Base-by-base conservation (phyloP, 2,113 vertebrate genomes). In the Monopterus albus region DNA sequence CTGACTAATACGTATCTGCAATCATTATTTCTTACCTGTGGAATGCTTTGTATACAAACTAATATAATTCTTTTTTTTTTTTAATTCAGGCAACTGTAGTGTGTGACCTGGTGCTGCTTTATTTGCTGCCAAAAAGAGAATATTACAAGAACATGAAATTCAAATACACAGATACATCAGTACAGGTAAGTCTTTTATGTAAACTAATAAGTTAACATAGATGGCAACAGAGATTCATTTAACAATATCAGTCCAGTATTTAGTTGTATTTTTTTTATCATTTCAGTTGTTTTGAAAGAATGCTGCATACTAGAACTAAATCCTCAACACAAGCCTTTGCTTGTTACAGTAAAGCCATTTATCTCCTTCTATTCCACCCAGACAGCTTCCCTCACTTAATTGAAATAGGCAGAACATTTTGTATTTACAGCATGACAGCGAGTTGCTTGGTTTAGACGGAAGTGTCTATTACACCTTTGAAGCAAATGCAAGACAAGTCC, bases 101-200 rank as follows among this genome's bases (percentile, higher is more conserved):
- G 14, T 98, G 98, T n/a, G 97, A 99, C 85, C 61, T 99, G 78
- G 84, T 99, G 25, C 88, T 99, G 56, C 93, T 99, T 7, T 90
- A 99, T 77, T 89, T 99, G 51, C 90, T 99, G 21, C 94, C 96
- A 12, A 96, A 95, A 90, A 93, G 95, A 52, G 88, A 96, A 74
- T 96, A 95, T 83, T 99, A 98, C 88, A 97, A 98, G 84, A 96
- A 95, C 81, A 96, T 97, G 94, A 99, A 99, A 83, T 99, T 96
- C 90, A 99, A 99, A 90, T 89, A 95, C 0, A 94, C 94, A 0
- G 90, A 94, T 21, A 62, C 26, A 2, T 80, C 88, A 2, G 65
- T 25, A 3, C 66, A 90, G 91, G 94, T 93, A 76, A 83, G 83
- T 3, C 39, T 15, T 29, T 5, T 31, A 13, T 20, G 10, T 13